Evolutionary conservation across 2,113 vertebrate genomes (phyloP).

Genomic region (Polyodon spathula): DNA sequence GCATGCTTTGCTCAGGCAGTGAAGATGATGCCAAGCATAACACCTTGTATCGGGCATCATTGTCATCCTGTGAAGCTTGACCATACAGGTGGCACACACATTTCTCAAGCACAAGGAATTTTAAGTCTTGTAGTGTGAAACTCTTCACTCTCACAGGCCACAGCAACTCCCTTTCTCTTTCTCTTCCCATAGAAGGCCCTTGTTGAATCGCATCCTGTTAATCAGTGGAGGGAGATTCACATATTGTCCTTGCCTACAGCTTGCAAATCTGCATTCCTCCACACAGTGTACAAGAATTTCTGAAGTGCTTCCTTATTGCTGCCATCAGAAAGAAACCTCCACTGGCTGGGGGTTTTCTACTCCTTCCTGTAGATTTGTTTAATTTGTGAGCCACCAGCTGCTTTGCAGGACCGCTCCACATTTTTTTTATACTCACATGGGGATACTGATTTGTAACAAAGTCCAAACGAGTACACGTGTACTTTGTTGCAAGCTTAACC

Average conservation of each 20-base stretch:
- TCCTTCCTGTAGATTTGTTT: conserved; percentile 16
- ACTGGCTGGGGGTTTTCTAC: conserved; percentile 20
- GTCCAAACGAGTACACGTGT: conserved; percentile 15
- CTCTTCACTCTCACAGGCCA: conserved; percentile 20
- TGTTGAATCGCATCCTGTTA: conserved; percentile 27
- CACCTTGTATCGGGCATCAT: no score
- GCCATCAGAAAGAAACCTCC: conserved; percentile 21
- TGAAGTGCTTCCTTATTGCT: conserved; percentile 20
- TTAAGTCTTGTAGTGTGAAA: conserved; percentile 19
- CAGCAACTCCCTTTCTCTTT: conserved; percentile 20
- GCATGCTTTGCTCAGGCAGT: conserved; percentile 19
- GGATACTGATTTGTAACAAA: conserved; percentile 20
- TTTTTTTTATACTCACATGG: conserved; percentile 22
- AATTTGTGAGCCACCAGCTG: conserved; percentile 17
- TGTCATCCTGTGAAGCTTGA: no score
- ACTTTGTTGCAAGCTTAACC: conserved; percentile 15
- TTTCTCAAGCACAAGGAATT: conserved; percentile 19
- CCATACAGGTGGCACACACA: no score
- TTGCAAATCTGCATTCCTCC: conserved; percentile 24
- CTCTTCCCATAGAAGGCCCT: conserved; percentile 25
- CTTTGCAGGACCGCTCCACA: conserved; percentile 20
- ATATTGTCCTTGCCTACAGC: conserved; percentile 18
- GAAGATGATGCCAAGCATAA: no score
- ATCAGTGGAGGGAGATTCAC: conserved; percentile 21
- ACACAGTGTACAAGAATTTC: conserved; percentile 21